Evolutionary conservation across 2,113 vertebrate species (phyloP).

Genomic region (Cervus canadensis): DNA sequence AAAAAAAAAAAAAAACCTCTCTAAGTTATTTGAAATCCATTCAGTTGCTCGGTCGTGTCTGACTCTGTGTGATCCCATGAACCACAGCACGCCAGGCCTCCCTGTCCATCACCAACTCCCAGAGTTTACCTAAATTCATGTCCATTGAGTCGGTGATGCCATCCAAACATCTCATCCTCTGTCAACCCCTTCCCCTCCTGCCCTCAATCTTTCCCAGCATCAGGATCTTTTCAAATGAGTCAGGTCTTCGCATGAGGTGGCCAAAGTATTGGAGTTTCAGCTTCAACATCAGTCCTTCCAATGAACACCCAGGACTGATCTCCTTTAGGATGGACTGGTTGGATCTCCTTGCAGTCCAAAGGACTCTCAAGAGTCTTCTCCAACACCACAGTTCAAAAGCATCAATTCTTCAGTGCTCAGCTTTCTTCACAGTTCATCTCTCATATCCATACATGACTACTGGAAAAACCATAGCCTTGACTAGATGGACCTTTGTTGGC

Average conservation of each 20-base stretch:
- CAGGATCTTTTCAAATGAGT: neutral
- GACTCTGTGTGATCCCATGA: neutral
- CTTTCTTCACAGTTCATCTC: neutral
- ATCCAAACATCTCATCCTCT: neutral
- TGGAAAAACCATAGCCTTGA: neutral
- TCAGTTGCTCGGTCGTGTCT: neutral
- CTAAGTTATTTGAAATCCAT: neutral
- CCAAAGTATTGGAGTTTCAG: neutral
- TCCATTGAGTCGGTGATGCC: neutral
- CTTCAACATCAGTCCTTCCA: neutral
- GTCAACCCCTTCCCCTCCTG: neutral
- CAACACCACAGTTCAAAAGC: neutral
- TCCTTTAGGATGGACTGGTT: neutral
- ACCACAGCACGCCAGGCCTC: rapidly evolving
- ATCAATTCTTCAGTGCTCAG: rapidly evolving
- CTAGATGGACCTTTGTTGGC: neutral
- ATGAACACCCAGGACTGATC: neutral
- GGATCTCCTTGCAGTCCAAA: neutral
- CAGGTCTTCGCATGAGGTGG: neutral
- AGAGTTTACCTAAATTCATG: neutral
- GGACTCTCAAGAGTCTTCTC: neutral
- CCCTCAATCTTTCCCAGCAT: neutral
- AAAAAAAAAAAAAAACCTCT: neutral
- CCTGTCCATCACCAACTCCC: neutral
- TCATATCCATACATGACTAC: neutral